Evolutionary conservation across 2,113 vertebrate genomes (phyloP), one percentile per base, ranked within the genome.

Genomic region (Mohoua ochrocephala): DNA sequence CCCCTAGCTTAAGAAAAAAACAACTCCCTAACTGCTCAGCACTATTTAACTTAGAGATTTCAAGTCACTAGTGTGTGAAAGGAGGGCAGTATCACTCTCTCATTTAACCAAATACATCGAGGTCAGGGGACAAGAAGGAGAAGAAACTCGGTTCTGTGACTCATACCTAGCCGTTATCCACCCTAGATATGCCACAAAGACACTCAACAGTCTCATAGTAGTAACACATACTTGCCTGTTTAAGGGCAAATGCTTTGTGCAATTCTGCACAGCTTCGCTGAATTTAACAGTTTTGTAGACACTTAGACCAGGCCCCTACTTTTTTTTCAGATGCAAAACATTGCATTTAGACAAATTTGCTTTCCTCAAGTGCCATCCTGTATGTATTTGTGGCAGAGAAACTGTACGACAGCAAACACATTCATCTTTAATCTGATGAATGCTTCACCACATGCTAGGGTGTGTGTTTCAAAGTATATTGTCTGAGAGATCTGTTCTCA

Each of bases 401-500:
- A 54, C 52, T 45, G 30, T 63, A 73, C 69, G 28, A n/a, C 12
- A 60, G 35, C 71, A 69, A 87, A 86, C 5, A 39, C 79, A 44
- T 63, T 92, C 84, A n/a, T 91, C 93, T 94, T 91, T 95, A 57
- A 88, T 92, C 93, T 87, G 76, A 73, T 18, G 31, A 14, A 31
- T n/a, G 50, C 65, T 87, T 69, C 77, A 45, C 61, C 45, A 41
- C 78, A 83, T 71, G 13, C 82, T 54, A 94, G 82, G 73, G 31
- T 90, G 44, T 64, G 61, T 94, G 64, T 92, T 97, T 95, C 84
- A 63, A 50, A 69, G 74, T 85, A 27, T 75, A 76, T 47, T 89
- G 84, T 95, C 94, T 97, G 91, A 59, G 49, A 93, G 19, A 89
- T 83, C 57, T 64, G 70, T 84, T 96, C 85, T 95, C 94, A 69